Base-by-base conservation (phyloP, 2,113 vertebrate genomes). In the Ancistrus triradiatus region DNA sequence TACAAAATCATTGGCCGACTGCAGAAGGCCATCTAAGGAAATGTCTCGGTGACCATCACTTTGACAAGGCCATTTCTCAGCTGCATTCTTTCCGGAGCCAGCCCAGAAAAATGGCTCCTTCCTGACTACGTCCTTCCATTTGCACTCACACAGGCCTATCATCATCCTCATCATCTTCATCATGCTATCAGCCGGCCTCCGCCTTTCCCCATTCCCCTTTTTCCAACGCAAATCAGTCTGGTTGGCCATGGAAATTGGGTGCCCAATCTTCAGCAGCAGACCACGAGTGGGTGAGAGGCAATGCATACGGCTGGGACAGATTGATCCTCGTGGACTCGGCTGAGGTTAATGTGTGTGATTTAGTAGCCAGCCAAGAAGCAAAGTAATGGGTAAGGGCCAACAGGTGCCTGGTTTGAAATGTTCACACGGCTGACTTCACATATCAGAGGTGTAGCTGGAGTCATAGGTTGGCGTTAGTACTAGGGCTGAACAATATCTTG, bases 271-370 rank as follows among this genome's bases (percentile, higher is more conserved):
- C 64, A 22, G 31, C 69, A 44, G 67, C 70, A 70, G 76, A 77
- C 75, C 79, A 82, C 77, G 83, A 84, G 83, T 85, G 77, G 82
- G 74, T 69, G 60, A 69, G 58, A 61, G 49, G 61, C 61, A 65
- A 48, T 60, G 78, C 73, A 76, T 82, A 81, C 77, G 80, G 83
- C 81, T 69, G 77, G 70, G 55, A 79, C 72, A 72, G 80, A 87
- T 85, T 84, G 78, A 83, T 82, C 80, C 79, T 74, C 68, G 66
- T 62, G 74, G 75, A 80, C 63, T 68, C 69, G 74, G 76, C 74
- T 73, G 64, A 69, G 80, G 79, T 84, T 86, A 84, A 88, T 82
- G 76, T 75, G 80, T 85, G 80, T 84, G 74, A 87, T 86, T 84
- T 80, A 74, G 80, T 73, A 60, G 76, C 70, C 78, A 70, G 81